Evolutionary conservation across 2,888 invertebrate species (phyloP), one percentile per base, ranked within the genome.

Genomic region (Colletes collaris): DNA sequence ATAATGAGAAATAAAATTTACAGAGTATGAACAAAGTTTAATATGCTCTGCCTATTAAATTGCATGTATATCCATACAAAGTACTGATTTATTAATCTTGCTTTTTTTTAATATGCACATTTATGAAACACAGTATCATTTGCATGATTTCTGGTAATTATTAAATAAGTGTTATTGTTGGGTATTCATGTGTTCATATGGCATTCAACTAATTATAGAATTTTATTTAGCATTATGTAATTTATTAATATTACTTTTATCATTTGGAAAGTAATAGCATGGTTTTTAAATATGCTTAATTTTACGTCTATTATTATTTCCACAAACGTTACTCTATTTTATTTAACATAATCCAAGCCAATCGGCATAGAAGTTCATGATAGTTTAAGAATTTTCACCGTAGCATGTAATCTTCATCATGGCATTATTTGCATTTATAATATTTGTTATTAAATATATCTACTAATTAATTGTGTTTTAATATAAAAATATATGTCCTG

Each of bases 61-160:
- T 81, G 80, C 80, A 81, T 79, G 80, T 79, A 71, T 53, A 65
- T 79, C 67, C 59, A 65, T 55, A 74, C 63, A 69, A 64, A 78
- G 46, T 79, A 79, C 49, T 73, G 63, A 52, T 75, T 73, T 70
- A 52, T 63, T 67, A 76, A 58, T 58, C 35, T 63, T 77, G 83
- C 80, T 83, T 83, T 16, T 16, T 68, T 76, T 16, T 53, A 50
- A 64, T 58, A 65, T 79, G 83, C 83, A 83, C 69, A 74, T 71
- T 92, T 91, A 59, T 91, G 95, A 95, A 87, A 63, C 59, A 71
- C 44, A 49, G 58, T 56, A 72, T 63, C 59, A 46, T 68, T 52
- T 81, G 82, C 82, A 82, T 78, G 82, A 50, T 19, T 55, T 68
- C 49, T 65, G 16, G 69, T 50, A 49, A 56, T 68, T 65, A 69